Evolutionary conservation across 2,888 invertebrate genomes (phyloP), one percentile per base, ranked within the genome.

Genomic region (Cybosia mesomella): DNA sequence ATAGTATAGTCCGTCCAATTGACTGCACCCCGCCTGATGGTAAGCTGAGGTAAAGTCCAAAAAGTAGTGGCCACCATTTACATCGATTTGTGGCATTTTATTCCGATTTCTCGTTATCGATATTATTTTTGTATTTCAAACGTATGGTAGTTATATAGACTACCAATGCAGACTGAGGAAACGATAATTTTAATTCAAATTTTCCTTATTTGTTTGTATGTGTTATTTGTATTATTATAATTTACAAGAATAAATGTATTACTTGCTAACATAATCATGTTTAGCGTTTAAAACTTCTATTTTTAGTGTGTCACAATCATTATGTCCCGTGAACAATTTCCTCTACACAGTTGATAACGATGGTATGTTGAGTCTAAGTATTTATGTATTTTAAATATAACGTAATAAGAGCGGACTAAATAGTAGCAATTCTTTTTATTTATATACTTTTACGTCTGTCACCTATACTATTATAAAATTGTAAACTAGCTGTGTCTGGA

Each of bases 11-110:
- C n/a, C n/a, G n/a, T n/a, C n/a, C n/a, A n/a, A n/a, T n/a, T n/a
- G n/a, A n/a, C n/a, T n/a, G n/a, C n/a, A n/a, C n/a, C n/a, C n/a
- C n/a, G n/a, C n/a, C n/a, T n/a, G n/a, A n/a, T n/a, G n/a, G n/a
- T n/a, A n/a, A n/a, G n/a, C n/a, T n/a, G n/a, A n/a, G n/a, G n/a
- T n/a, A n/a, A n/a, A n/a, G n/a, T n/a, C n/a, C n/a, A n/a, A n/a
- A n/a, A n/a, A n/a, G n/a, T n/a, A n/a, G n/a, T n/a, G n/a, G n/a
- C n/a, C n/a, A n/a, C n/a, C n/a, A n/a, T 67, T 71, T 70, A 75
- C 67, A 72, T 66, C 71, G 73, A 68, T 64, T 71, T 74, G 70
- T 58, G 64, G 73, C 76, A 77, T 82, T 75, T 74, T 72, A 71
- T 71, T 68, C 72, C 73, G 68, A 68, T 66, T 73, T 66, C 68